A percentile compares a stretch with the other conserved stretches of the same genome.
Evolutionary conservation across 2,113 vertebrate genomes (phyloP).

Genomic region (cat (Felis catus)): DNA sequence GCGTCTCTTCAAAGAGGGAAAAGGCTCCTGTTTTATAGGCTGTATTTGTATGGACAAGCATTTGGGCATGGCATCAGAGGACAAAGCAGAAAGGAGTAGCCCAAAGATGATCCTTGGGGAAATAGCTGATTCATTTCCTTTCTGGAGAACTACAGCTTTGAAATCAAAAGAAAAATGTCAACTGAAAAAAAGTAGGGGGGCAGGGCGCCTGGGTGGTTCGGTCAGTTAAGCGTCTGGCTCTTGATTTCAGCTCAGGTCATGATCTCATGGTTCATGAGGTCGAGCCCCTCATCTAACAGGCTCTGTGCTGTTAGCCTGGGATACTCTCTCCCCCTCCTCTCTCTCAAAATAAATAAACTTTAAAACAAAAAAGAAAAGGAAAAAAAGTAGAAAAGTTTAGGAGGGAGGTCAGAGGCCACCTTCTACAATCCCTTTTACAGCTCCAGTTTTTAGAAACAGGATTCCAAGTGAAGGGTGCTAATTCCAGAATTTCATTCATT

Average conservation of each 20-base stretch:
- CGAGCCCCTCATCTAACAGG: too few species aligned
- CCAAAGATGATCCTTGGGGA: background rate
- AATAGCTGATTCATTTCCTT: background rate
- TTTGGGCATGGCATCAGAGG: background rate
- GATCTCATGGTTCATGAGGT: too few species aligned
- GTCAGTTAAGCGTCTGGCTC: too few species aligned
- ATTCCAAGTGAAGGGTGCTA: background rate
- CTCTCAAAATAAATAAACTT: too few species aligned
- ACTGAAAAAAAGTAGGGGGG: too few species aligned
- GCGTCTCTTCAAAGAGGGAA: background rate
- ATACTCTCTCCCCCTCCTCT: too few species aligned
- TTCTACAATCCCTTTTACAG: background rate
- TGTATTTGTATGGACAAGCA: background rate
- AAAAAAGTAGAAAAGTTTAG: background rate
- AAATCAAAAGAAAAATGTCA: constrained; percentile 12
- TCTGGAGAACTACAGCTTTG: background rate
- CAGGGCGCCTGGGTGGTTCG: too few species aligned
- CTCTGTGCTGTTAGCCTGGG: too few species aligned
- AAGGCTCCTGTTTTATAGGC: background rate
- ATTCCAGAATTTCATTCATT: background rate
- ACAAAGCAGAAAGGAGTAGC: background rate
- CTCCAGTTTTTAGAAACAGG: background rate
- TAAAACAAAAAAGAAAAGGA: background rate
- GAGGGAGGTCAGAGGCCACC: background rate
- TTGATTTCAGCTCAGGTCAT: too few species aligned